phyloP scores from a whole-genome alignment of 2,797 vertebrate genomes.

The Smutsia gigantea region DNA sequence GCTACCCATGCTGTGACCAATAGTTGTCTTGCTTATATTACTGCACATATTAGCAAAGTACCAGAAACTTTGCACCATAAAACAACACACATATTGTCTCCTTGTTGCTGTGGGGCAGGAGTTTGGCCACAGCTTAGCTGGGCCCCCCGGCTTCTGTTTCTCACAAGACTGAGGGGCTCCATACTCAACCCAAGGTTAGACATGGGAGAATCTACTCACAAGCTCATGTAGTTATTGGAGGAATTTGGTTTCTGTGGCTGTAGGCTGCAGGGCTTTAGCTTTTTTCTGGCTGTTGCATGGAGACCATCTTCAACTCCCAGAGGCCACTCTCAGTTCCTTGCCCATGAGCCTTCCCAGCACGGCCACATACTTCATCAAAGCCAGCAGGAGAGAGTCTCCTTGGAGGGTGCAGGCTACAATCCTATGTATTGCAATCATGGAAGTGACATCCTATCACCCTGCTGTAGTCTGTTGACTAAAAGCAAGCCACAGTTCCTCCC shows the following conservation, averaged over 20 bases:
- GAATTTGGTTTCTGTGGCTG: too few relatives aligned
- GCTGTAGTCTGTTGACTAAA: neutral
- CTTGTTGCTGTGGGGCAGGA: neutral
- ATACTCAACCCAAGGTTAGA: neutral
- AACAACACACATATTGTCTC: fast-evolving
- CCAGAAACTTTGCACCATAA: fast-evolving
- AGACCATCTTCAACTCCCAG: neutral
- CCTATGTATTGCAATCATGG: too few relatives aligned
- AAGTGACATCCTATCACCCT: too few relatives aligned
- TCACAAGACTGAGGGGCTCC: fast-evolving
- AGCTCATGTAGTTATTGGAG: fast-evolving
- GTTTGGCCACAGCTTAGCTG: neutral
- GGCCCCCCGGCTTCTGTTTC: neutral
- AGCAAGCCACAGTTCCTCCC: neutral
- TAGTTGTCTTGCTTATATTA: fast-evolving
- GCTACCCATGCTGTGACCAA: neutral
- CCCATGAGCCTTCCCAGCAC: neutral
- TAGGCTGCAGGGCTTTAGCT: too few relatives aligned
- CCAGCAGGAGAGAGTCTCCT: neutral
- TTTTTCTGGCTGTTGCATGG: neutral
- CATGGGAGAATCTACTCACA: neutral
- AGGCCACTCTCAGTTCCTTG: neutral
- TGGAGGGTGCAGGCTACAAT: fast-evolving
- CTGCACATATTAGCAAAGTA: too few relatives aligned
- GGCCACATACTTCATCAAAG: neutral